Conservation (phyloP, 1,140 invertebrate genomes). For the Cepaea nemoralis region DNA sequence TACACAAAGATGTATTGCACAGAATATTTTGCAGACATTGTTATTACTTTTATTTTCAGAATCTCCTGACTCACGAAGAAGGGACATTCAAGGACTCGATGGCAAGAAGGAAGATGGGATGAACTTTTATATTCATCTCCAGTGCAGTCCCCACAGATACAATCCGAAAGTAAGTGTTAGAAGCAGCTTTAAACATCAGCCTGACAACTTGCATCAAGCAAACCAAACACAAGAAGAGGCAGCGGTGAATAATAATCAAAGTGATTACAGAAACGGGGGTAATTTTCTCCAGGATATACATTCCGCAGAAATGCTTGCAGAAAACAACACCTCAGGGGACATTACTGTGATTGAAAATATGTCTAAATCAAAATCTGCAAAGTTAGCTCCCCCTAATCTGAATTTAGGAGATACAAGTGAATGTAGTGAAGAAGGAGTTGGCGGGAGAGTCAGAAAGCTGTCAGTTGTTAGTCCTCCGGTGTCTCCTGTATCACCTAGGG, state of each 20-base stretch:
- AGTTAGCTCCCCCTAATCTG: not conserved
- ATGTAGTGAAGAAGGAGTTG: not conserved
- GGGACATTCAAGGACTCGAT: not conserved
- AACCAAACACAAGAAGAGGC: not conserved
- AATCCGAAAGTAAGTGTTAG: not conserved
- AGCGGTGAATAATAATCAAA: not conserved
- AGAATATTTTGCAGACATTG: too few species aligned
- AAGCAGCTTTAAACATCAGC: not conserved
- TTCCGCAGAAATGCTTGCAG: not conserved
- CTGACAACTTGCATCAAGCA: not conserved
- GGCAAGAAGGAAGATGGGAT: not conserved
- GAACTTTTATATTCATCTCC: not conserved
- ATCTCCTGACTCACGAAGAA: not conserved
- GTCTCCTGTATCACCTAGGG: slow-evolving; percentile 11
- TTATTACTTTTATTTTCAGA: not conserved
- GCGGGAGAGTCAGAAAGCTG: slow-evolving; percentile 3
- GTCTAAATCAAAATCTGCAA: not conserved
- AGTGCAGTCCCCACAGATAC: not conserved
- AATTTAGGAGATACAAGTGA: not conserved
- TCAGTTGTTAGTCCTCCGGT: slow-evolving; percentile 26
- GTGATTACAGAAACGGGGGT: too few species aligned
- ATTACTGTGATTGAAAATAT: not conserved
- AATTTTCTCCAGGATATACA: not conserved
- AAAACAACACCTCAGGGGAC: not conserved
- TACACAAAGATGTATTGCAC: too few species aligned